Base-by-base conservation (phyloP, 2,888 invertebrate genomes). In the Amphimallon solstitiale region DNA sequence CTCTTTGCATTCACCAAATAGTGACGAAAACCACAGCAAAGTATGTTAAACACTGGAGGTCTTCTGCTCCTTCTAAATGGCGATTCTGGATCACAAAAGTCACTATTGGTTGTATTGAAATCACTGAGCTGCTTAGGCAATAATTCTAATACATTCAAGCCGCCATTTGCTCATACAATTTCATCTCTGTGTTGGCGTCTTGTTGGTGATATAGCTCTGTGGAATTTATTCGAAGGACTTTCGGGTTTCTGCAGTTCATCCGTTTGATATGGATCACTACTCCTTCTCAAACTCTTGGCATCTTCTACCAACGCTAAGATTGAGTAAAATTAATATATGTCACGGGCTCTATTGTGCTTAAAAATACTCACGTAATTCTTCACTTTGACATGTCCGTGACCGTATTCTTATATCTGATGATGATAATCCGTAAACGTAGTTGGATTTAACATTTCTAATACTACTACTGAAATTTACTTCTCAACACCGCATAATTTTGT, bases 351-450 rank as follows among this genome's bases (percentile, higher is more conserved):
- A 38, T 49, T 67, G 17, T 2, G 14, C 2, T 3, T 21, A 6
- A 48, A 1, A 9, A n/a, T 9, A 84, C 74, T 83, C 78, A 49
- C 86, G 84, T 0, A 85, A 83, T 1, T 84, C 84, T 0, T 85
- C 88, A 75, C 88, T 87, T 12, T 88, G 88, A 75, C 89, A 89
- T 63, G 86, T 87, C 63, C 97, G 85, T 12, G 95, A 96, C 97
- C 97, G 97, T 71, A 97, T 87, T 48, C 95, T 86, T 49, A 93
- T 93, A 80, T 94, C 93, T 71, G 93, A 90, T 84, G n/a, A n/a
- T n/a, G n/a, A n/a, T n/a, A n/a, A n/a, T n/a, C n/a, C n/a, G n/a
- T n/a, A n/a, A n/a, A n/a, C n/a, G n/a, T n/a, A n/a, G n/a, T n/a
- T n/a, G n/a, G n/a, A n/a, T n/a, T n/a, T n/a, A n/a, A n/a, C n/a